Percentiles rank a stretch among this genome's conserved stretches.
These are phyloP conservation scores for Oryzias javanicus DNA, from an alignment of 2,113 vertebrate species.

Conservation along the genomic window DNA sequence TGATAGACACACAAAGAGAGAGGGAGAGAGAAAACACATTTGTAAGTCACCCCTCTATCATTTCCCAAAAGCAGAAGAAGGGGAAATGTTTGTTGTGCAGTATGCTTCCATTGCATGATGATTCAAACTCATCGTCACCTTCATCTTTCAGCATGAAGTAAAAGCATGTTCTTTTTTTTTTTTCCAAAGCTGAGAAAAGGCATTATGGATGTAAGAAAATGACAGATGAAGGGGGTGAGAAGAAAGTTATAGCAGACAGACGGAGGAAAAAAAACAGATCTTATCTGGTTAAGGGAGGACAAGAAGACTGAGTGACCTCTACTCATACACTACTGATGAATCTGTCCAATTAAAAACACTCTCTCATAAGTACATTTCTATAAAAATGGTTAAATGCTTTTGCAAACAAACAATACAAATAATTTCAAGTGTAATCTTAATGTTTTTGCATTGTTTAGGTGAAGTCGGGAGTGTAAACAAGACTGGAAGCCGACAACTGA, in stretches of 20 bases:
- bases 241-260: conserved; percentile 16
- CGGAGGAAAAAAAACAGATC: conserved; percentile 8
- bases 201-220: conserved; percentile 57
- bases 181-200: conserved; percentile 55
- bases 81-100: conserved; percentile 22
- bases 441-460: neutral
- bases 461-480: neutral
- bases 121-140: conserved; percentile 50
- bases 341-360: neutral
- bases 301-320: conserved; percentile 46
- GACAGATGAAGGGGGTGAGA: conserved; percentile 41
- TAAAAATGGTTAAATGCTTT: too few relatives aligned
- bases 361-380: neutral
- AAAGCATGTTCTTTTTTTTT: conserved; percentile 61
- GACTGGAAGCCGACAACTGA: neutral
- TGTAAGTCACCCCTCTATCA: neutral
- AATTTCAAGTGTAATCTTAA: neutral
- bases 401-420: too few relatives aligned
- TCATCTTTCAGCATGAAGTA: conserved; percentile 50
- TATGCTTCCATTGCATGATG: conserved; percentile 35
- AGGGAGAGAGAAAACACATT: conserved; percentile 34
- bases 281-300: conserved; percentile 49
- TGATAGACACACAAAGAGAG: neutral
- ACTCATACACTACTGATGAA: conserved; percentile 37
- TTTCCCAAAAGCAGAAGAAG: conserved; percentile 25